phyloP scores from a whole-genome alignment of 2,113 vertebrate genomes.

The Piaya cayana region DNA sequence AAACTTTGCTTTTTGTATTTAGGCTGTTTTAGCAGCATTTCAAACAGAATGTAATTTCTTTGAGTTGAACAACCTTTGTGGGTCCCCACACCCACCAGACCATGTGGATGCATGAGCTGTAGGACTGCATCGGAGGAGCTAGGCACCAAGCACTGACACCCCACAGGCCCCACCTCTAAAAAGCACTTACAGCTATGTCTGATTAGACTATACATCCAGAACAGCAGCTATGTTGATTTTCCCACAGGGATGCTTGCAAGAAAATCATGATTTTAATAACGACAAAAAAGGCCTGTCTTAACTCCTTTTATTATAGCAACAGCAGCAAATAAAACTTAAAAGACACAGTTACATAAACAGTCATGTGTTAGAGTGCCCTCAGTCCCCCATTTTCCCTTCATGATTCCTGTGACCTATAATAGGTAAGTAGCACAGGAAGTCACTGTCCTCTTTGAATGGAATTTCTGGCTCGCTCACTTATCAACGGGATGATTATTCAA shows the following conservation, averaged over 20 bases:
- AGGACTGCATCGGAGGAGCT: neutral
- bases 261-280: conserved; percentile 57
- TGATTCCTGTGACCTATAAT: conserved; percentile 39
- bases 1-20: neutral
- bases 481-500: conserved; percentile 52
- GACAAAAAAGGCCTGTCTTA: neutral
- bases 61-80: neutral
- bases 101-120: neutral
- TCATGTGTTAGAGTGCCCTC: neutral
- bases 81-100: neutral
- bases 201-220: neutral
- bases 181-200: neutral
- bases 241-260: neutral
- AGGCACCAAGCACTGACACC: neutral
- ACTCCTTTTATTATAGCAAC: conserved; percentile 1
- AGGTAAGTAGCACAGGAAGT: conserved; percentile 51
- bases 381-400: neutral
- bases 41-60: neutral
- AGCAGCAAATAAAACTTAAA: conserved; percentile 36
- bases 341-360: conserved; percentile 35
- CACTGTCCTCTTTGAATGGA: conserved; percentile 31
- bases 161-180: neutral
- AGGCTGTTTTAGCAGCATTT: neutral
- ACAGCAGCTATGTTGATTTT: neutral
- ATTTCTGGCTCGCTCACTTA: conserved; percentile 37